These are phyloP conservation scores for Galerucella calmariensis DNA, from an alignment of 2,888 invertebrate species.

Conservation along the genomic window DNA sequence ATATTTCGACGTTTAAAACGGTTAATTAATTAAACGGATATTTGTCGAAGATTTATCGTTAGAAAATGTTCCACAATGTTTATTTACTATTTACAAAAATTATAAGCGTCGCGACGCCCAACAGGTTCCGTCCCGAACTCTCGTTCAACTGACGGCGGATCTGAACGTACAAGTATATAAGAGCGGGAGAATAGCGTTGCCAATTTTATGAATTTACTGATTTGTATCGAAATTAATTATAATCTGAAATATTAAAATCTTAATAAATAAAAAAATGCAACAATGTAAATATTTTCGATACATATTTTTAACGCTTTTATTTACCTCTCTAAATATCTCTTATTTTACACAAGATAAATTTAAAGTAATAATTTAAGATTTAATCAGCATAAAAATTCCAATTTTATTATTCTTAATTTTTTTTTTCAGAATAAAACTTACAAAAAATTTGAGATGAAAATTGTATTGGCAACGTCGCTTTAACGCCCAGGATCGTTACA, in stretches of 20 bases:
- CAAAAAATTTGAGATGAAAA: not conserved
- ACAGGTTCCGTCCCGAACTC: conserved; percentile 57
- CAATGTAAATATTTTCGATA: too few species aligned
- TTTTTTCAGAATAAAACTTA: too few species aligned
- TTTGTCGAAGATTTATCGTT: not conserved
- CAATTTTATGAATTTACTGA: not conserved
- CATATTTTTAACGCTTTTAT: too few species aligned
- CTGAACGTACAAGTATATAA: conserved; percentile 48
- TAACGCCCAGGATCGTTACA: conserved; percentile 57
- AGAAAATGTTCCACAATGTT: not conserved
- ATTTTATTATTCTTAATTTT: not conserved
- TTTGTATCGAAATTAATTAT: too few species aligned
- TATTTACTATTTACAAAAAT: conserved; percentile 26
- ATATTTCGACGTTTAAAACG: not conserved
- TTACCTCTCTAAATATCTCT: too few species aligned
- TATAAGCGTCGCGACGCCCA: conserved; percentile 46
- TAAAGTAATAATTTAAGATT: too few species aligned
- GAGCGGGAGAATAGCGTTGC: conserved; percentile 24
- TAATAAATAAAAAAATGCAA: too few species aligned
- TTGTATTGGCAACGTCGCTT: conserved; percentile 45
- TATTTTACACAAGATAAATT: too few species aligned
- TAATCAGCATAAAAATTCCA: too few species aligned
- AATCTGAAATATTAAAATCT: too few species aligned
- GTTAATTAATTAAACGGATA: too few species aligned
- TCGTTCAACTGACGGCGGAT: conserved; percentile 54